Conservation (phyloP, 2,888 invertebrate species). For the Luperina testacea region DNA sequence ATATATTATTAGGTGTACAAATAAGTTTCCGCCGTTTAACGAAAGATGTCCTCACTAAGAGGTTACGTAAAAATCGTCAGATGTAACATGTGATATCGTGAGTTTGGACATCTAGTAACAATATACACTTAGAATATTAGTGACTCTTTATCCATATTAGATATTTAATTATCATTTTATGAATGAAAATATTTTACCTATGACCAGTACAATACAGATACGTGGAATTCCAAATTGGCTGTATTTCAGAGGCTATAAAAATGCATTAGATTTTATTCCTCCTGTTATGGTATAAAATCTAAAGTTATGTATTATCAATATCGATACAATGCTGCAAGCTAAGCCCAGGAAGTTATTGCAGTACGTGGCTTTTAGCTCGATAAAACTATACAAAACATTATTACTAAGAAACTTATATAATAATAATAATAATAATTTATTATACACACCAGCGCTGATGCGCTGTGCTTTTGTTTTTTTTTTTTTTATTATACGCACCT, state of each 20-base stretch:
- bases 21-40: too few species aligned
- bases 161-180: conserved; percentile 9
- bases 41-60: too few species aligned
- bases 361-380: conserved; percentile 27
- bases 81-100: too few species aligned
- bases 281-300: conserved; percentile 33
- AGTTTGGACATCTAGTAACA: too few species aligned
- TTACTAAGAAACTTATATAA: not conserved
- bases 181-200: conserved; percentile 7
- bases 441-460: too few species aligned
- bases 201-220: not conserved
- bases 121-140: too few species aligned
- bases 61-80: too few species aligned
- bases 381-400: conserved; percentile 17
- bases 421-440: too few species aligned
- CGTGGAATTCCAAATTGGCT: conserved; percentile 23
- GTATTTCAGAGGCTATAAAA: conserved; percentile 30
- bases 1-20: too few species aligned
- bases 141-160: too few species aligned
- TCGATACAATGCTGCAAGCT: conserved; percentile 28
- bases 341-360: conserved; percentile 40
- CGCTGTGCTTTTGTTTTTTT: too few species aligned
- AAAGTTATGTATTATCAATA: conserved; percentile 41
- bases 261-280: conserved; percentile 43
- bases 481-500: too few species aligned